Base-by-base conservation (phyloP, 2,113 vertebrate species). In the Gobius niger region DNA sequence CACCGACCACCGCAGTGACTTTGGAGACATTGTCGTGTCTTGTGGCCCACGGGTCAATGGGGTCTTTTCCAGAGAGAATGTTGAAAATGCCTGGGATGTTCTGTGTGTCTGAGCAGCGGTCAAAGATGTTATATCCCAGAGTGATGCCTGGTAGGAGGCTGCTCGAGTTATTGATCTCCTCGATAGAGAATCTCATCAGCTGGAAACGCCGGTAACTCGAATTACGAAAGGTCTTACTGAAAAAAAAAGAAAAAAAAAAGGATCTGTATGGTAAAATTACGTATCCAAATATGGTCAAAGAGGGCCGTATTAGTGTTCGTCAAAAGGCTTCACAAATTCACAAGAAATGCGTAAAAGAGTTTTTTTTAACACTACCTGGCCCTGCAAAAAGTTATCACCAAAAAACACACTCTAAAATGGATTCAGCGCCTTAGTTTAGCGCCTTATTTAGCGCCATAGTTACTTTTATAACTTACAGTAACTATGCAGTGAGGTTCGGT, bases 131-230 rank as follows among this genome's bases (percentile, higher is more conserved):
- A 0, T 94, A 97, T 46, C 94, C 95, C 16, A 96, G 80, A 0
- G 93, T 91, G 44, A 96, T 15, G 0, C 91, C 89, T 18, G 95
- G 95, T 7, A 96, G 90, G 1, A 97, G 89, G 1, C 19, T 0
- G 0, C 88, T 94, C 62, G 94, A 93, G 80, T 96, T 95, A 80
- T 96, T 97, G 52, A 97, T 95, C 82, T 96, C 90, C 66, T 95
- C 90, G 0, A 96, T 68, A 0, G 92, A 16, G 0, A 95, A 92
- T 57, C 94, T 90, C 93, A 96, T 92, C 68, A 95, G 72, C 71
- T 94, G 94, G 46, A 95, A 80, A 56, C 90, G 88, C 64, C 84
- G 89, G 85, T 94, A 93, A 44, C 89, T 85, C 0, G 91, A 34
- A 4, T 73, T 11, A 34, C 50, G 65, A 15, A 94, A 87, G 0